These are phyloP conservation scores for Cyanocitta stelleri DNA, from an alignment of 2,113 vertebrate species.

Conservation along the genomic window DNA sequence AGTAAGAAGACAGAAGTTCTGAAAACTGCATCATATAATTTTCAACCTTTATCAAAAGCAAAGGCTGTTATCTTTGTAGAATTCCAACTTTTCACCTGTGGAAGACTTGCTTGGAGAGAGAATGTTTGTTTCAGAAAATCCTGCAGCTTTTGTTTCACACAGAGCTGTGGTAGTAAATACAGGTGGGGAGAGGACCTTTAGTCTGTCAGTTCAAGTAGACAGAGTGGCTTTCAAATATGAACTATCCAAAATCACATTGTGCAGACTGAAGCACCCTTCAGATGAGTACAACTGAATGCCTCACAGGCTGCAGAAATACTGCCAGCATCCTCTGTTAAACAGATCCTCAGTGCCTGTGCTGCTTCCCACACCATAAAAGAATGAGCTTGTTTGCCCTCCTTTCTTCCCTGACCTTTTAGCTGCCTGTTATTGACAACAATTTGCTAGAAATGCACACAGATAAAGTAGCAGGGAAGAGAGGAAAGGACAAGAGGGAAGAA, in stretches of 20 bases:
- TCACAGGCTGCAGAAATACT: rapidly evolving
- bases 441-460: not conserved
- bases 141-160: not conserved
- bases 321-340: not conserved
- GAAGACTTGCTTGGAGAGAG: not conserved
- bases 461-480: not conserved
- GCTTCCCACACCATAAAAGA: not conserved
- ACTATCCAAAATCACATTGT: not conserved
- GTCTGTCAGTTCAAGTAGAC: not conserved
- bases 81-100: not conserved
- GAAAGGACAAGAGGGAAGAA: not conserved
- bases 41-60: not conserved
- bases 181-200: not conserved
- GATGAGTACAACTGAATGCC: not conserved
- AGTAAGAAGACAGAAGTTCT: not conserved
- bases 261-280: not conserved
- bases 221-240: not conserved
- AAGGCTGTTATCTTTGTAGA: not conserved
- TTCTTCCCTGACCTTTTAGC: not conserved
- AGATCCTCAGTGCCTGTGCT: not conserved
- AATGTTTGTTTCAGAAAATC: not conserved
- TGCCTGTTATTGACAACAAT: not conserved
- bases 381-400: too few relatives aligned
- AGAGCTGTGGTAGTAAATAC: rapidly evolving
- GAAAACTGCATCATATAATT: not conserved